phyloP scores from a whole-genome alignment of 2,113 vertebrate genomes.

The Gulo gulo region DNA sequence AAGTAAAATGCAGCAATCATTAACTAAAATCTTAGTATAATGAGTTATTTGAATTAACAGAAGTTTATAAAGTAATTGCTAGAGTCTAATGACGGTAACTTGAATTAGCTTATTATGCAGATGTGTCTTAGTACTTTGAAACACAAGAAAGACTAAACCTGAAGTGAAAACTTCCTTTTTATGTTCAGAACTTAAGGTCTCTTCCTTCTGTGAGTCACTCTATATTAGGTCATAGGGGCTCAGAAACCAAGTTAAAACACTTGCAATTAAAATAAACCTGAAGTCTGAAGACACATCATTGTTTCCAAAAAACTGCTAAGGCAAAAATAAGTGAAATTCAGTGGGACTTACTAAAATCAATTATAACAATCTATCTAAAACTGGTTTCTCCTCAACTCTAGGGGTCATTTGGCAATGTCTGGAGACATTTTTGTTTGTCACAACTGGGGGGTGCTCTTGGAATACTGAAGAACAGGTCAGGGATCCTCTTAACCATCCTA shows the following conservation, averaged over 20 bases:
- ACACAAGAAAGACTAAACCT: not conserved
- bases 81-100: not conserved
- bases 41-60: not conserved
- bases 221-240: not conserved
- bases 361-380: not conserved
- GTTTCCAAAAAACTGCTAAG: not conserved
- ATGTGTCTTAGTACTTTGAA: not conserved
- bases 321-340: slow-evolving; percentile 23
- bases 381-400: not conserved
- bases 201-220: not conserved
- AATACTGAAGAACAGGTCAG: not conserved
- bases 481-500: not conserved
- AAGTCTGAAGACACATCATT: not conserved
- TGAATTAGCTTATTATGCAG: not conserved
- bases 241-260: not conserved
- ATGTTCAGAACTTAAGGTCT: not conserved
- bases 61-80: not conserved
- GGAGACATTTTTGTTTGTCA: not conserved
- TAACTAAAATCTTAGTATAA: not conserved
- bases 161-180: not conserved
- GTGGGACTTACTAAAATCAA: not conserved
- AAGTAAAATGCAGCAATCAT: slow-evolving; percentile 29
- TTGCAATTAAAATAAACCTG: not conserved
- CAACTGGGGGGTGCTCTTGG: not conserved
- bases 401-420: not conserved